Conservation (phyloP, 2,888 invertebrate genomes). For the Synanthedon andrenaeformis region DNA sequence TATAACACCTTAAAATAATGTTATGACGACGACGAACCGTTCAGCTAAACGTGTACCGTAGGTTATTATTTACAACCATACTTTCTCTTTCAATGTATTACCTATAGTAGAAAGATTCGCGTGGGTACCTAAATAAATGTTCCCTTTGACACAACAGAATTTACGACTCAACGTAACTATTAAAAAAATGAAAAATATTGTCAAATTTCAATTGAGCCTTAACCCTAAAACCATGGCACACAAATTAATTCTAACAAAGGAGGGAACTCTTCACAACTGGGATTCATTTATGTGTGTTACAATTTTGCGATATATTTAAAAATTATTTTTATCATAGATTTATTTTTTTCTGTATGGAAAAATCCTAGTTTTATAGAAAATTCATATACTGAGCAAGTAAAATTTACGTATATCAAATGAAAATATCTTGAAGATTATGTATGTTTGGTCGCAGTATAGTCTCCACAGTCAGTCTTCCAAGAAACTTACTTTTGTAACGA, state of each 20-base stretch:
- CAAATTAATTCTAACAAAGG: constrained; percentile 64
- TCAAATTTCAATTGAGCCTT: constrained; percentile 55
- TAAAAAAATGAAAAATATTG: constrained; percentile 45
- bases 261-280: constrained; percentile 67
- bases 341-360: constrained; percentile 6
- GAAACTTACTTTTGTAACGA: constrained; percentile 46
- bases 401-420: constrained; percentile 39
- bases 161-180: neutral
- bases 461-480: constrained; percentile 62
- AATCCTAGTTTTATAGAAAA: constrained; percentile 25
- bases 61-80: too few species aligned
- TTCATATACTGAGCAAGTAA: constrained; percentile 51
- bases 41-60: neutral
- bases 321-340: too few species aligned
- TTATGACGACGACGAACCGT: constrained; percentile 16
- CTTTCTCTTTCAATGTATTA: too few species aligned
- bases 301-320: constrained; percentile 18
- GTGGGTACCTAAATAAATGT: neutral
- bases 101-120: too few species aligned
- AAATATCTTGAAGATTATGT: constrained; percentile 40
- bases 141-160: neutral
- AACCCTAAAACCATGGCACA: constrained; percentile 64
- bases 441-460: constrained; percentile 47
- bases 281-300: constrained; percentile 27
- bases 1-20: constrained; percentile 20